Evolutionary conservation across 2,888 invertebrate genomes (phyloP).

Genomic region (Trissonchulus sp.): DNA sequence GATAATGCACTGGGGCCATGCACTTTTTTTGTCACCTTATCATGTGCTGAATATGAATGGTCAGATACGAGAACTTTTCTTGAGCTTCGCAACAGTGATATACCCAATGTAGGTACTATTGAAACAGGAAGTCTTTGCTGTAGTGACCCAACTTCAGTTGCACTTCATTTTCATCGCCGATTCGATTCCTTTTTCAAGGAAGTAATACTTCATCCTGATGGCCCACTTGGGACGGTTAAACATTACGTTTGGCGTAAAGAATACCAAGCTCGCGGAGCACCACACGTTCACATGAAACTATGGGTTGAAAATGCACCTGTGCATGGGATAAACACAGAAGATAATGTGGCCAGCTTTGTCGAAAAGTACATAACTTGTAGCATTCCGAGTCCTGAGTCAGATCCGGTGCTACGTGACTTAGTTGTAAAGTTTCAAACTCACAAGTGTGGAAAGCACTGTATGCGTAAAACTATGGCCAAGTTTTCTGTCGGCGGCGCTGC

Average conservation of each 20-base stretch:
- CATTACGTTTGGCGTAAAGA: slow-evolving; percentile 2
- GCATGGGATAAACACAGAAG: slow-evolving; percentile 18
- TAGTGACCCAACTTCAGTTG: background rate
- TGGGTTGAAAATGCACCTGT: slow-evolving; percentile 14
- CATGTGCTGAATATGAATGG: background rate
- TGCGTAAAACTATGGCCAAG: no score
- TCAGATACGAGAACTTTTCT: background rate
- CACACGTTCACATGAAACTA: slow-evolving; percentile 18
- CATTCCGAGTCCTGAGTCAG: background rate
- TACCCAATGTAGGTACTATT: background rate
- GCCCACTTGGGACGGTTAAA: background rate
- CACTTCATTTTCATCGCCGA: background rate
- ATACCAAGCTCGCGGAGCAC: slow-evolving; percentile 18
- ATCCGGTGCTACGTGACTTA: background rate
- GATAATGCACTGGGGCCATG: background rate
- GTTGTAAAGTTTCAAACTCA: slow-evolving; percentile 22
- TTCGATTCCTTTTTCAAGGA: background rate
- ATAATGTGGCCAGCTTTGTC: slow-evolving; percentile 12
- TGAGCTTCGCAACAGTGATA: background rate
- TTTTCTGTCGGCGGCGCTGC: no score
- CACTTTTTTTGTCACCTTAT: slow-evolving; percentile 1
- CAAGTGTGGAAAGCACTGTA: background rate
- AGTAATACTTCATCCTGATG: background rate
- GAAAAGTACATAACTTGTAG: slow-evolving; percentile 17
- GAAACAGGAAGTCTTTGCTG: background rate